Base-by-base conservation (phyloP, 2,797 vertebrate genomes). In the Todus mexicanus region DNA sequence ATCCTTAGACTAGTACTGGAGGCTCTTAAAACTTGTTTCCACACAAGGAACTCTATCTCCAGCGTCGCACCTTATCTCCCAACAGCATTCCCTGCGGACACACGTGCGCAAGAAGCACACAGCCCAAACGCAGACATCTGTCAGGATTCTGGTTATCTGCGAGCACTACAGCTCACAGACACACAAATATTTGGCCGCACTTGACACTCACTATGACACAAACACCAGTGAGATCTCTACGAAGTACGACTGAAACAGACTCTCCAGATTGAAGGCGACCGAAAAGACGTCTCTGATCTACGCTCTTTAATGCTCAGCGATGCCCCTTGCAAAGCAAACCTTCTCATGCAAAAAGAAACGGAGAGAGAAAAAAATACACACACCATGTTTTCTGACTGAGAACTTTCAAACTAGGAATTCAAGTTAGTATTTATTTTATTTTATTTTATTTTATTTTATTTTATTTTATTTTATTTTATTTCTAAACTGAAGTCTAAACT, bases 191-290 rank as follows among this genome's bases (percentile, higher is more conserved):
- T 80, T 66, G 61, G 71, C 57, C 91, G 81, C 51, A 81, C 59
- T 75, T 94, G 92, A 93, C 92, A 85, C 59, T 83, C 91, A 94
- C 83, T 86, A 84, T 77, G 84, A 90, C 84, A 94, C 31, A 92
- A 95, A 96, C 1, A 5, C 86, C 92, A 93, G 37, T 45, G 76
- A 84, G 91, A 93, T 89, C 79, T 54, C 84, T 84, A 56, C 66
- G 53, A 94, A 92, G 66, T 75, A 81, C 77, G 84, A 92, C 15
- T 79, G 84, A 93, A 92, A 91, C 75, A 92, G 68, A 59, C 82
- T 77, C 53, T 87, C 35, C 72, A 80, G 18, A 83, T 68, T 5
- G 1, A 77, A 48, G 68, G 42, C 29, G 82, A 85, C 87, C 91
- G 81, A 79, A 80, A 92, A 69, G 65, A 65, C 64, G 89, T 56